Percentiles rank a stretch among this genome's conserved stretches.
phyloP scores from a whole-genome alignment of 2,888 invertebrate species.

The Lasius fuliginosus region DNA sequence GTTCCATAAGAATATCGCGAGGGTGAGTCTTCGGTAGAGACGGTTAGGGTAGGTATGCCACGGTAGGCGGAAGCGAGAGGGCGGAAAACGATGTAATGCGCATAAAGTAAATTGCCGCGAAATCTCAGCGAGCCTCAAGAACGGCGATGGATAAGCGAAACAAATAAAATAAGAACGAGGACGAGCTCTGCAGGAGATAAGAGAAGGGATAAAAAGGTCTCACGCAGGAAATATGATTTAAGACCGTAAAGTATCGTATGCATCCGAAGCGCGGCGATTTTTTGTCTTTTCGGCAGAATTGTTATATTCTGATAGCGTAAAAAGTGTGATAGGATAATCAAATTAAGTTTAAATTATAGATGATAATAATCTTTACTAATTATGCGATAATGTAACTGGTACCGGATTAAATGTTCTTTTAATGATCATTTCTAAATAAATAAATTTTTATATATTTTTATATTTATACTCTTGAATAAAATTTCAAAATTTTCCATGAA shows the following conservation, averaged over 20 bases:
- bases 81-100: slow-evolving; percentile 80
- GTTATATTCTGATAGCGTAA: not conserved
- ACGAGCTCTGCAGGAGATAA: slow-evolving; percentile 63
- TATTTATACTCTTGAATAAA: not conserved
- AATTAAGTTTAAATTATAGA: slow-evolving; percentile 5
- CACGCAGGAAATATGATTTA: slow-evolving; percentile 68
- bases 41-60: slow-evolving; percentile 55
- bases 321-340: not conserved
- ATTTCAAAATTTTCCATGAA: not conserved
- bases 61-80: slow-evolving; percentile 68
- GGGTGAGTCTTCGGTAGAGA: slow-evolving; percentile 71
- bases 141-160: slow-evolving; percentile 76
- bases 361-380: not conserved
- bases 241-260: slow-evolving; percentile 50
- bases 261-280: slow-evolving; percentile 34
- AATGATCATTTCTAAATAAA: not conserved
- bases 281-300: not conserved
- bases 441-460: not conserved
- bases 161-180: slow-evolving; percentile 78
- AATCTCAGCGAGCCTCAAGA: slow-evolving; percentile 76
- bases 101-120: slow-evolving; percentile 83
- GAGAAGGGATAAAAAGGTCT: slow-evolving; percentile 60
- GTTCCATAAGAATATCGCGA: slow-evolving; percentile 69
- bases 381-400: not conserved
- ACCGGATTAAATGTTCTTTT: not conserved